Conservation (phyloP, 2,113 vertebrate genomes). For the Deroptyus accipitrinus region DNA sequence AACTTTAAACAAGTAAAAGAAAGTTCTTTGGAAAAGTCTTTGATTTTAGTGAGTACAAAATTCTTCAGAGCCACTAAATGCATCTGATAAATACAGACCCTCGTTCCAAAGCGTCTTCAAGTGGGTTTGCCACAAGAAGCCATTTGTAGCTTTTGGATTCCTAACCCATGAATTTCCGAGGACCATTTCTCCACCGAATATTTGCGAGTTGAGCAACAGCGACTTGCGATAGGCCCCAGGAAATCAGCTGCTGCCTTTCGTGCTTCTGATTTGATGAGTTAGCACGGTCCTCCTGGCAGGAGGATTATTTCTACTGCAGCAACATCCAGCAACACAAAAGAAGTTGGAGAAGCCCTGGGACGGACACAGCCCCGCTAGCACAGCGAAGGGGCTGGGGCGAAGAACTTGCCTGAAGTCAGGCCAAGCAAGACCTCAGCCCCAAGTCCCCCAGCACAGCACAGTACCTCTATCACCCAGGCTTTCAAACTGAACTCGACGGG, state of each 20-base stretch:
- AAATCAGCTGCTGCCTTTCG: conserved; percentile 41
- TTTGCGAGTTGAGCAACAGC: conserved; percentile 21
- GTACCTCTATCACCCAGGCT: not conserved
- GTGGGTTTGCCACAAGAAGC: not conserved
- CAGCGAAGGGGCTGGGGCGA: rapidly evolving
- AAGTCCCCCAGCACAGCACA: not conserved
- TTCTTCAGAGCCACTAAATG: not conserved
- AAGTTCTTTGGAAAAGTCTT: not conserved
- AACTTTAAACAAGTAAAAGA: not conserved
- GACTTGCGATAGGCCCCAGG: conserved; percentile 1
- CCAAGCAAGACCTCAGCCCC: not conserved
- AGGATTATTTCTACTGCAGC: conserved; percentile 35
- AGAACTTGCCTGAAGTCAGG: not conserved
- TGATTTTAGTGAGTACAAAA: not conserved
- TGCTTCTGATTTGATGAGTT: conserved; percentile 47
- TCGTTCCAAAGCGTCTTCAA: not conserved
- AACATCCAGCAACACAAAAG: conserved; percentile 40
- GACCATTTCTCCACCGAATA: conserved; percentile 11
- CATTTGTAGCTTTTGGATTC: conserved; percentile 25
- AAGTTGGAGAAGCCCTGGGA: not conserved
- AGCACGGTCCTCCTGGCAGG: conserved; percentile 17
- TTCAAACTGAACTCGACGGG: not conserved
- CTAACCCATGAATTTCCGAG: not conserved
- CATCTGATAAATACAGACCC: not conserved
- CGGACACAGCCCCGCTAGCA: not conserved